phyloP scores from a whole-genome alignment of 30 jellyfish, hydroid and myxozoan genomes.

The Sanderia malayensis region DNA sequence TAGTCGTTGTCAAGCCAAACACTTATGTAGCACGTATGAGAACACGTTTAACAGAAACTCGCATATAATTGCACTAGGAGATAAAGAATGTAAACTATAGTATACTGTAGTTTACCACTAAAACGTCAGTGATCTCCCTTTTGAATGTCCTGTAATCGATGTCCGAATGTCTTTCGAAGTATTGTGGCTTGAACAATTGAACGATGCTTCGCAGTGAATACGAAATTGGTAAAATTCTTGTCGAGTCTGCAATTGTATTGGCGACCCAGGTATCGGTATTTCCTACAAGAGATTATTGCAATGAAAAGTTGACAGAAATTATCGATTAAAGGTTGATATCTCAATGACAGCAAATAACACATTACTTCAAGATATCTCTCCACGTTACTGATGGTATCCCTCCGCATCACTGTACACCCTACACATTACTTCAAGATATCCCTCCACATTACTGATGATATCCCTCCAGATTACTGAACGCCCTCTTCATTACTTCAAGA shows the following conservation, averaged over 20 bases:
- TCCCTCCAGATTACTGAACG: no score
- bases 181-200: conserved; percentile 16
- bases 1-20: not conserved
- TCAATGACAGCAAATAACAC: not conserved
- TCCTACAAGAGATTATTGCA: conserved; percentile 20
- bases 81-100: not conserved
- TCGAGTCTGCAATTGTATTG: conserved; percentile 16
- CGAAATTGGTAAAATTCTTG: conserved; percentile 23
- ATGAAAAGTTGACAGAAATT: not conserved
- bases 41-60: not conserved
- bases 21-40: conserved; percentile 7
- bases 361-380: no score
- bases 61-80: not conserved
- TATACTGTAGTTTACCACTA: conserved; percentile 21
- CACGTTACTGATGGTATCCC: no score
- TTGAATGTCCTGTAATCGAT: conserved; percentile 15
- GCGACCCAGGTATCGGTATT: conserved; percentile 43
- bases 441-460: no score
- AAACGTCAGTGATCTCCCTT: not conserved
- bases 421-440: not conserved
- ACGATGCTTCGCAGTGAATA: conserved; percentile 33
- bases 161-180: conserved; percentile 16
- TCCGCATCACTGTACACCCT: not conserved
- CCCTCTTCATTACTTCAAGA: no score
- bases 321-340: not conserved